Base-by-base conservation (phyloP, 2,113 vertebrate species). In the Mormyrus iriodes region DNA sequence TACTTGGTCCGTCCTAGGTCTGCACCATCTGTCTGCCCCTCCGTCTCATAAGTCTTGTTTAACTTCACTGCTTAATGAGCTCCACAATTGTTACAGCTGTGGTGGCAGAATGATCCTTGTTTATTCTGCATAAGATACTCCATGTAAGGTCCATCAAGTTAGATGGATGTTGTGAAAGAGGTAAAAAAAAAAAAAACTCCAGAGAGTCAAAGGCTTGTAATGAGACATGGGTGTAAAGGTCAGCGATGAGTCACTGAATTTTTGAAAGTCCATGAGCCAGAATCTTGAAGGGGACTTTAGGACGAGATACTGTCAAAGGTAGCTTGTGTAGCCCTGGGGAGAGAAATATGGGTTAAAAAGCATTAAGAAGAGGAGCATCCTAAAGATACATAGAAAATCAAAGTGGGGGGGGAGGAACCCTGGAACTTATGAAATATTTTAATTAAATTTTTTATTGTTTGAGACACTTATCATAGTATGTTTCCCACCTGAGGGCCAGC, bases 291-390 rank as follows among this genome's bases (percentile, higher is more conserved):
- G 93, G 93, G 65, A 94, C 91, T 8, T 92, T 93, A 82, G 95
- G 95, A 88, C 96, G 95, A 0, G 96, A 95, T 93, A 97, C 94
- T 0, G 97, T 96, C 91, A 97, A 94, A 3, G 97, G 97, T 88
- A 98, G 93, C 92, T 95, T 97, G 94, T 98, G 97, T 92, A 98
- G 96, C 91, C 98, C 97, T 98, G 93, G 21, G 53, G 8, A 90
- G 7, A 82, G 13, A 90, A 88, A 42, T 17, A 17, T 3, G 39
- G 21, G 73, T 61, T 21, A 61, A 17, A 46, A 49, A 8, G 17
- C 0, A 3, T 9, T 21, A 83, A 76, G 35, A 76, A 39, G 69
- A 9, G 69, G 12, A 5, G 0, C 35, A 79, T 42, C 31, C 17
- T 79, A 17, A 17, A 4, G 35, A 79, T 17, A 35, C 69, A 19